phyloP scores from a whole-genome alignment of 2,797 vertebrate genomes.

The Enoplosus armatus region DNA sequence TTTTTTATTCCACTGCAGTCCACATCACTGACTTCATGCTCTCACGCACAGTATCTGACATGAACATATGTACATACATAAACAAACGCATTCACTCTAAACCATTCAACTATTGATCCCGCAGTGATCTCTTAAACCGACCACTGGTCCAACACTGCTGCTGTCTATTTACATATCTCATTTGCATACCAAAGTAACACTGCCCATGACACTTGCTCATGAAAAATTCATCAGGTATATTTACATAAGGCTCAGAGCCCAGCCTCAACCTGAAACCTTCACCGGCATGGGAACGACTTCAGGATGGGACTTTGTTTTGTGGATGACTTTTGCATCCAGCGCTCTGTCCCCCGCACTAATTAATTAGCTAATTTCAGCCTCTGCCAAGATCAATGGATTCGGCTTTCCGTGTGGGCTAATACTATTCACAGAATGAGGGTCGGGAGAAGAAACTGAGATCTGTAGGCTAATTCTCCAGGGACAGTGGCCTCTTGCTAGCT shows the following conservation, averaged over 20 bases:
- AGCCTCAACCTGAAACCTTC: constrained; percentile 54
- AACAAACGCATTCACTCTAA: constrained; percentile 45
- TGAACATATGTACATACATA: constrained; percentile 64
- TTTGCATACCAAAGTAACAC: constrained; percentile 78
- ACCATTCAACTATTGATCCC: constrained; percentile 70
- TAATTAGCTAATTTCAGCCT: constrained; percentile 73
- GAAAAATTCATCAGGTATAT: constrained; percentile 72
- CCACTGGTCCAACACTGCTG: constrained; percentile 54
- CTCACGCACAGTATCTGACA: constrained; percentile 37
- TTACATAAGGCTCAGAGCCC: constrained; percentile 67
- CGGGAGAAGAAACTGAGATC: constrained; percentile 45
- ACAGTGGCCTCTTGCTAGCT: constrained; percentile 35
- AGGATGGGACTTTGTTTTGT: constrained; percentile 39
- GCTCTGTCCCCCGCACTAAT: constrained; percentile 47
- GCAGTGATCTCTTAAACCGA: constrained; percentile 62
- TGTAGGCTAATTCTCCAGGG: constrained; percentile 34
- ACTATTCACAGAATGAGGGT: constrained; percentile 50
- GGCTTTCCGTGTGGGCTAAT: constrained; percentile 41
- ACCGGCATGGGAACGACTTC: constrained; percentile 40
- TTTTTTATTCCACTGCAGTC: constrained; percentile 4
- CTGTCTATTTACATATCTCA: constrained; percentile 66
- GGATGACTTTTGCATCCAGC: constrained; percentile 44
- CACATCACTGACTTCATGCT: background rate
- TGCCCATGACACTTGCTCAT: constrained; percentile 62
- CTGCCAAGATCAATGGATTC: constrained; percentile 70